phyloP scores from a whole-genome alignment of 2,797 vertebrate genomes.

The Lophotriccus pileatus region DNA sequence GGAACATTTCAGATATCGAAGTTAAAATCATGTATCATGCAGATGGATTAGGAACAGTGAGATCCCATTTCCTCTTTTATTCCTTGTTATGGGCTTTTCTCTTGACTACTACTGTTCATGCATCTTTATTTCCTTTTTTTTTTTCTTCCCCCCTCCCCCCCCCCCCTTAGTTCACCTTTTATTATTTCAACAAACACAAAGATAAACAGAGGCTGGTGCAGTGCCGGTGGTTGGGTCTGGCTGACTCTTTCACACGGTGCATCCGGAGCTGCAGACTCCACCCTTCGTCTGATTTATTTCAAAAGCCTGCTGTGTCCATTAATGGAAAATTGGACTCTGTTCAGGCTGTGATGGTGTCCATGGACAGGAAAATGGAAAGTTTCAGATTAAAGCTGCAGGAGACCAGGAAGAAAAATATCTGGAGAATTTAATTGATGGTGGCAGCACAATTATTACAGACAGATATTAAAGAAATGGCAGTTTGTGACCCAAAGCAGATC shows the following conservation, averaged over 20 bases:
- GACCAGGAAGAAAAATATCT: constrained; percentile 37
- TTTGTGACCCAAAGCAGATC: not conserved
- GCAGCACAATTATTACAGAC: not conserved
- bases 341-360: constrained; percentile 25
- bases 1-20: not conserved
- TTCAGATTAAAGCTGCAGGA: constrained; percentile 48
- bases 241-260: not conserved
- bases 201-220: not conserved
- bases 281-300: constrained; percentile 8
- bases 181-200: not conserved
- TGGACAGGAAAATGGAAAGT: constrained; percentile 50
- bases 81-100: not conserved
- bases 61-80: not conserved
- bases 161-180: not conserved
- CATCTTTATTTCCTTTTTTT: not conserved
- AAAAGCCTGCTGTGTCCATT: constrained; percentile 20
- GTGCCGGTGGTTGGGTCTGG: not conserved
- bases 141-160: fast-evolving
- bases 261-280: not conserved
- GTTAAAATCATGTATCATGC: not conserved
- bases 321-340: constrained; percentile 43
- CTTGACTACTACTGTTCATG: not conserved
- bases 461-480: not conserved
- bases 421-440: constrained; percentile 29
- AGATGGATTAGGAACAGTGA: not conserved